Evolutionary conservation across 2,797 vertebrate species (phyloP).

Genomic region (Hippoglossus hippoglossus): DNA sequence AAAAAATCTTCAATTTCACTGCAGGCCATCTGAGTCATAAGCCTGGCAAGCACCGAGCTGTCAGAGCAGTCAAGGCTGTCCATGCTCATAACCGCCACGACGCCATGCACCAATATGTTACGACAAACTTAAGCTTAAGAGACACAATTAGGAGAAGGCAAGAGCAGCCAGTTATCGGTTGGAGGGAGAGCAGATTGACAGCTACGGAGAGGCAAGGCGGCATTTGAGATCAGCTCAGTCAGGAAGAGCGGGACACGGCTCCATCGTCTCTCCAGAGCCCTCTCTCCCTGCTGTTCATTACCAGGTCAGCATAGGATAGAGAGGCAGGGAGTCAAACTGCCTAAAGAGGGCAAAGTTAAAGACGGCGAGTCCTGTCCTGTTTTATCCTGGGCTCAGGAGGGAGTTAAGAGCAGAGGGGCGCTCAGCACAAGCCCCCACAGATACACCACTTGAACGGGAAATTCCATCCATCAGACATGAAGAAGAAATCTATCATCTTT

Average conservation of each 20-base stretch:
- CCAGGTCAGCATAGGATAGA: slow-evolving; percentile 65
- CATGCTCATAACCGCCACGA: slow-evolving; percentile 52
- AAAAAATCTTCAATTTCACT: slow-evolving; percentile 33
- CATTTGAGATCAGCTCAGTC: slow-evolving; percentile 74
- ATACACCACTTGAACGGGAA: slow-evolving; percentile 46
- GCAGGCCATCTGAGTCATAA: slow-evolving; percentile 53
- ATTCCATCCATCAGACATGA: slow-evolving; percentile 41
- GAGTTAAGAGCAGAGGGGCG: slow-evolving; percentile 58
- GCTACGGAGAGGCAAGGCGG: slow-evolving; percentile 61
- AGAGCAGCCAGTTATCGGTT: slow-evolving; percentile 60
- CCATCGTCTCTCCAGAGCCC: slow-evolving; percentile 64
- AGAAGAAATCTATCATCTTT: background rate
- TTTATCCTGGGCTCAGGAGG: slow-evolving; percentile 56
- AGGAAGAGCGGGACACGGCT: slow-evolving; percentile 56
- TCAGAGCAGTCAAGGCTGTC: slow-evolving; percentile 68
- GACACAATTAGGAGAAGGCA: slow-evolving; percentile 72
- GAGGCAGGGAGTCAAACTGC: slow-evolving; percentile 62
- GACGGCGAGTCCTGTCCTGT: slow-evolving; percentile 57
- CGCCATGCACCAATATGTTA: slow-evolving; percentile 65
- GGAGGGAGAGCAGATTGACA: slow-evolving; percentile 70
- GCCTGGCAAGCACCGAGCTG: slow-evolving; percentile 58
- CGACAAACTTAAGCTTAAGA: slow-evolving; percentile 75
- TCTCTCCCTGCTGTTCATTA: slow-evolving; percentile 63
- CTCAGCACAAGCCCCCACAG: slow-evolving; percentile 46
- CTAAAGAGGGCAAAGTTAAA: slow-evolving; percentile 59